Base-by-base conservation (phyloP, 2,888 invertebrate genomes). In the Bugula neritina region DNA sequence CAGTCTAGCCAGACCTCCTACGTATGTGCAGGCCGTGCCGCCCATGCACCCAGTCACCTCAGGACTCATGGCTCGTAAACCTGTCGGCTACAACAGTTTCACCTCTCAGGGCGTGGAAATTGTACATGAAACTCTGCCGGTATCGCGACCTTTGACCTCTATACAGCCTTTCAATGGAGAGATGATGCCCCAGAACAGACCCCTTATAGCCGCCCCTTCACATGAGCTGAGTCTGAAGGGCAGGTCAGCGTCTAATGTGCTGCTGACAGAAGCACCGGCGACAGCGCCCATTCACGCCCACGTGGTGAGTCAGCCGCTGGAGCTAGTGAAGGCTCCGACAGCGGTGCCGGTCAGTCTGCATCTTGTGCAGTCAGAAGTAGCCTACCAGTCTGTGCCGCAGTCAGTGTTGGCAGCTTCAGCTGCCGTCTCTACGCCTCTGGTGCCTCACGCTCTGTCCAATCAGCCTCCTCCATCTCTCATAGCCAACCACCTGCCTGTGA, bases 1-100 rank as follows among this genome's bases (percentile, higher is more conserved):
- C 43, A 43, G 43, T 43, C 63, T 63, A 27, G 21, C 63, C 5
- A 27, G 63, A 31, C 25, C 63, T 10, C 31, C 63, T 29, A 63
- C 63, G 17, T 63, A 63, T 31, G 63, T 63, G 5, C 63, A 63
- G 34, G 63, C 63, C 10, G 43, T 43, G 10, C 25, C 63, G 10
- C 63, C 63, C 13, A 29, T 63, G 3, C 63, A 63, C 63, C 63
- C 63, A 5, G 25, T 63, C 63, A 63, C 29, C 5, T 25, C 63
- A 13, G 27, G 63, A 27, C 21, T 27, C 10, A 2, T 31, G 2
- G 13, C 63, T 2, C 63, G 31, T 2, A 43, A 43, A 5, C 31
- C 63, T 63, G 63, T 63, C 10, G 63, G 63, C 17, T 63, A 63
- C 31, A 63, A 63, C n/a, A 63, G 63, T 63, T 34, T 63, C 2